Base-by-base conservation (phyloP, 2,113 vertebrate species). In the Archocentrus centrarchus region DNA sequence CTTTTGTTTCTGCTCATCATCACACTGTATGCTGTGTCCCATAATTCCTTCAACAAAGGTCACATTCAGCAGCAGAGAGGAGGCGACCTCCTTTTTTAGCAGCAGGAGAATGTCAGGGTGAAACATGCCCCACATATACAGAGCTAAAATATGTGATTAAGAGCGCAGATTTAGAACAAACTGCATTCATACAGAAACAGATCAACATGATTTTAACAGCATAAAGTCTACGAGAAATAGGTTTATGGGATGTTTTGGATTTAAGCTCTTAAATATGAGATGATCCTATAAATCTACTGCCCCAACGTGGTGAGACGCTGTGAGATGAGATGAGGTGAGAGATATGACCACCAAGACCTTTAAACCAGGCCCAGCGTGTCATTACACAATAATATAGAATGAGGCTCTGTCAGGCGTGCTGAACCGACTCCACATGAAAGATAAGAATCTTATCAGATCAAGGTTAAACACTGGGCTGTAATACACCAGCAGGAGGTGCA, bases 31-130 rank as follows among this genome's bases (percentile, higher is more conserved):
- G 88, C 76, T 87, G 59, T 90, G 77, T 86, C 81, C 89, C 82
- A 86, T 93, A 92, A 94, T 92, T 92, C 91, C 86, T 83, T 30
- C 88, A 95, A 95, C 91, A 95, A 95, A 94, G 94, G 90, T 95
- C 90, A 95, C 91, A 95, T 94, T 95, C 88, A 94, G 82, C 60
- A 3, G 70, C 59, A 37, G 58, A 80, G 79, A 86, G 80, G 77
- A 90, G 88, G 75, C 93, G 93, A 93, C 94, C 94, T 92, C 89
- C 76, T 95, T 94, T 30, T 86, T 75, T 53, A 81, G 70, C n/a
- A 77, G 83, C 77, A 39, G 89, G 77, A 85, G 80, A 89, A 86
- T 87, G 84, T 91, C 66, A 68, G 75, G 47, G 47, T 30, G 79
- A 61, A 77, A 75, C 84, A 44, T 91, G 89, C n/a, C 92, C 91